phyloP scores from a whole-genome alignment of 2,113 vertebrate species.

The Cardinalis cardinalis region DNA sequence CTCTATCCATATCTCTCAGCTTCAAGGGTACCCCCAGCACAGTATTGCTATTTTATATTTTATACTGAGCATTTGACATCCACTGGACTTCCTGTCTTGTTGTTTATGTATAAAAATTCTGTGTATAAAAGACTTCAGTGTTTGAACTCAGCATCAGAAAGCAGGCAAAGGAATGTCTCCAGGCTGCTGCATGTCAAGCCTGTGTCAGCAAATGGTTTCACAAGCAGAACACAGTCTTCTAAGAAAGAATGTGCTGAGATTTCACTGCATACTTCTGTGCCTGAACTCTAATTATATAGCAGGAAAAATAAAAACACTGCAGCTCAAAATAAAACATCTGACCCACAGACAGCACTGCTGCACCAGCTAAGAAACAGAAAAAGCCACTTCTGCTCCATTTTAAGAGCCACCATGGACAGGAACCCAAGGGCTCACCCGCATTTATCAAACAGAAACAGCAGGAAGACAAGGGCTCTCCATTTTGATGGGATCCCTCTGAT shows the following conservation, averaged over 20 bases:
- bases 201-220: constrained; percentile 38
- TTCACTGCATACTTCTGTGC: constrained; percentile 36
- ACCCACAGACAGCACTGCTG: background rate
- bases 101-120: background rate
- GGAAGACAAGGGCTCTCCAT: background rate
- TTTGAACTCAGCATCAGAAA: background rate
- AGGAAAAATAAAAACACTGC: background rate
- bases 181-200: constrained; percentile 30
- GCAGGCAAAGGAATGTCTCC: constrained; percentile 29
- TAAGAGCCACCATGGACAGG: background rate
- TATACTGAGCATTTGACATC: background rate
- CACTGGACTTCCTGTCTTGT: background rate
- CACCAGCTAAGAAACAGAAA: background rate
- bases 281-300: background rate
- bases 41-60: background rate
- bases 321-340: constrained; percentile 12
- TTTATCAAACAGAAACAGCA: background rate
- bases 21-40: background rate
- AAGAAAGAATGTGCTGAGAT: constrained; percentile 55
- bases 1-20: background rate
- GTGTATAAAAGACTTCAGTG: background rate
- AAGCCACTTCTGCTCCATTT: background rate
- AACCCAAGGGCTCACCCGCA: background rate
- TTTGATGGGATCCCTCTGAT: background rate
- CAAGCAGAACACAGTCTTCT: constrained; percentile 3